These are phyloP conservation scores for Lamellibrachia satsuma DNA, from an alignment of 2,888 invertebrate species.

Conservation along the genomic window DNA sequence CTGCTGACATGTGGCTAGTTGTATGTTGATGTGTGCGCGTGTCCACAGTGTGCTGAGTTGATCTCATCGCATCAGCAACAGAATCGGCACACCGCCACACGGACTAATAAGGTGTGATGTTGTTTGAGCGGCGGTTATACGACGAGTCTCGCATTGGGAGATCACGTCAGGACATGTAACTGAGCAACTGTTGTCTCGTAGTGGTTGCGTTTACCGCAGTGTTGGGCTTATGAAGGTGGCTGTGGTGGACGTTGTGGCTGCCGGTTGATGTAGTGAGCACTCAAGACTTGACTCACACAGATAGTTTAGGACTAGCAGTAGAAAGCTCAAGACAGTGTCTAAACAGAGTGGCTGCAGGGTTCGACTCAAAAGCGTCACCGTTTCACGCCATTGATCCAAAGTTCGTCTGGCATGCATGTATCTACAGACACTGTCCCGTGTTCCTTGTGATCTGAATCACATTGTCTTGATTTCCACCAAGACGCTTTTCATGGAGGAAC, in stretches of 20 bases:
- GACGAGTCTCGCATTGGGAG: not conserved
- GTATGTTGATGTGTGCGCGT: not conserved
- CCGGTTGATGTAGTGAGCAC: not conserved
- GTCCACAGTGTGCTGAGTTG: conserved; percentile 2
- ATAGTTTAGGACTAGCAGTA: not conserved
- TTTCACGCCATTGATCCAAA: not conserved
- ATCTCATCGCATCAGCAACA: not conserved
- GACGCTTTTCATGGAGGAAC: not conserved
- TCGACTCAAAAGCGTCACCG: not conserved
- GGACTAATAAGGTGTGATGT: not conserved
- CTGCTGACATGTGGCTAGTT: not conserved
- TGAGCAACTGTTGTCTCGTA: not conserved
- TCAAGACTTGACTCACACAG: not conserved
- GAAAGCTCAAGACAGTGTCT: not conserved
- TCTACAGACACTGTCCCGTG: not conserved
- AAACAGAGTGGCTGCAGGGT: not conserved
- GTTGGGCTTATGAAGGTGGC: not conserved
- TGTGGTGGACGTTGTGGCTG: not conserved
- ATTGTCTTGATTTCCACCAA: not conserved
- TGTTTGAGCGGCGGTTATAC: not conserved
- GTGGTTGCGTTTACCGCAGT: not conserved
- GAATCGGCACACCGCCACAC: not conserved
- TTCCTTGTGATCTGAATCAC: not conserved
- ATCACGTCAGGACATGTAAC: not conserved
- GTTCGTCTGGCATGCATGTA: not conserved